Base-by-base conservation (phyloP, 2,113 vertebrate species). In the Embiotoca jacksoni region DNA sequence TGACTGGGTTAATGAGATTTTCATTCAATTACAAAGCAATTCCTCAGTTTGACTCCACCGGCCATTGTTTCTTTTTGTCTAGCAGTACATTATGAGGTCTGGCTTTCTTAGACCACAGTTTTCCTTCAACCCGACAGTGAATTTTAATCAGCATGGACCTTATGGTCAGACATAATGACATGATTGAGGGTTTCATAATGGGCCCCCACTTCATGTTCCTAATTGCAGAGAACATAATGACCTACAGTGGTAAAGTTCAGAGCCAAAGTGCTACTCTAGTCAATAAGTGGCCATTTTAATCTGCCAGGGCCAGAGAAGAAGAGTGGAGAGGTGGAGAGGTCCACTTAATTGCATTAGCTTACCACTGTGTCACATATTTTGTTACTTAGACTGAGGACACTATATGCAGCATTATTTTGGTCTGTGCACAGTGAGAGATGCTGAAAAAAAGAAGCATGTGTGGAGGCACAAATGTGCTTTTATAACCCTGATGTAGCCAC, bases 211-310 rank as follows among this genome's bases (percentile, higher is more conserved):
- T 83, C 84, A 86, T 87, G 84, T 78, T 71, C 68, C 78, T 92
- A 91, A 94, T 91, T 89, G 82, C 66, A 59, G 83, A 63, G 62
- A 85, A 74, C 74, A 79, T 80, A 92, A 86, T 78, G 79, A 84
- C 64, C 83, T 59, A 39, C 70, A 86, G 75, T 55, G 50, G 65
- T 78, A 71, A 86, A 81, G 74, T 65, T 84, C 50, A 15, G 57
- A 77, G 80, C 81, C 72, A 78, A 84, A 90, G 90, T 88, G 87
- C 85, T 84, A 71, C 79, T 81, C 65, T 9, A 77, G 81, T 89
- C 90, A 88, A 89, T 93, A 91, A 89, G 65, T 84, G 77, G 81
- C 78, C 65, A 84, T 90, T 89, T 88, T 75, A 85, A 90, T 84
- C 65, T 85, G 30, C 44, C 1, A 55, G 46, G 57, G 52, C 65